Conservation (phyloP, 92 coral and sea anemone species). For the Zoanthus solanderi region DNA sequence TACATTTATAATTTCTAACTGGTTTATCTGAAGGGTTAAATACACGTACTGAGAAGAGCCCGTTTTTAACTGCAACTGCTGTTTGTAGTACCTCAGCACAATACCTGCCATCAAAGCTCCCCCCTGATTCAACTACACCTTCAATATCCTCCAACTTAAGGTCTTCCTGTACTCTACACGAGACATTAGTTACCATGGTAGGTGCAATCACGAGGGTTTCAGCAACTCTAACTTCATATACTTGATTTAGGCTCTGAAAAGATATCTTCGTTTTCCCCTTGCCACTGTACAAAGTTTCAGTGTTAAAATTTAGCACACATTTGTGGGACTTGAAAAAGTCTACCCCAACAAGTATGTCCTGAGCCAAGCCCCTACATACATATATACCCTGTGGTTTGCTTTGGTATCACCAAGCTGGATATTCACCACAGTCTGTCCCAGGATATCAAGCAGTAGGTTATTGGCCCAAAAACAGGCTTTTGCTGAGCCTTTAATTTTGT, state of each 20-base stretch:
- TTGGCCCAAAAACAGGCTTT: background rate
- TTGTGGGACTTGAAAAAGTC: slow-evolving; percentile 26
- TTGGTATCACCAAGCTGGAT: background rate
- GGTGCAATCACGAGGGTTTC: slow-evolving; percentile 47
- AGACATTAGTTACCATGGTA: slow-evolving; percentile 6
- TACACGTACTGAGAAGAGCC: no score
- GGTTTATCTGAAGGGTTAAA: background rate
- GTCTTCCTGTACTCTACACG: background rate
- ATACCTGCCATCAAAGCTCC: slow-evolving; percentile 31
- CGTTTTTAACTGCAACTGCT: background rate
- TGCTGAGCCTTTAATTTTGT: background rate
- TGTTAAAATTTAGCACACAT: slow-evolving; percentile 3
- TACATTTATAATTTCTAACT: background rate
- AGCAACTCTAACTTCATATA: slow-evolving; percentile 31
- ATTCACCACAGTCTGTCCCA: background rate
- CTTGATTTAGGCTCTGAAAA: background rate
- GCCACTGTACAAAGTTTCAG: background rate
- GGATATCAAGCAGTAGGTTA: background rate
- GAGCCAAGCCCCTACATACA: slow-evolving; percentile 31
- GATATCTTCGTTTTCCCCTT: background rate
- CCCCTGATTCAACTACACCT: no score
- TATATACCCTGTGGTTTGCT: slow-evolving; percentile 14
- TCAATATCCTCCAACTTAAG: no score
- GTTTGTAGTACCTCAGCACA: slow-evolving; percentile 23
- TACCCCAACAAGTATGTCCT: slow-evolving; percentile 22